Conservation (phyloP, 2,113 vertebrate genomes). For the Eidolon helvum region DNA sequence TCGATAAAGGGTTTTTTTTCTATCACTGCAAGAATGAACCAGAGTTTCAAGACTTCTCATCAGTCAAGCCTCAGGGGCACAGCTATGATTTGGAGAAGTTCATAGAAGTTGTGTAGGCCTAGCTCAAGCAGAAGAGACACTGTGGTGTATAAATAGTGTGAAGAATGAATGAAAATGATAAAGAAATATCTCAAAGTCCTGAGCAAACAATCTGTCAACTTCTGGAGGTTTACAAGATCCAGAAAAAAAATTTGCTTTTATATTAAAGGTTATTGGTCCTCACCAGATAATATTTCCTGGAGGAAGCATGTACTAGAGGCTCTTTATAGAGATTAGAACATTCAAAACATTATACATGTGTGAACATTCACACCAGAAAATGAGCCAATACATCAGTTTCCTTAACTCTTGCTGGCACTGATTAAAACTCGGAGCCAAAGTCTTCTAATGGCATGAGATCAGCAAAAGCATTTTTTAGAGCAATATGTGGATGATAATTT, state of each 20-base stretch:
- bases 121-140: neutral
- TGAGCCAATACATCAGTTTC: conserved; percentile 70
- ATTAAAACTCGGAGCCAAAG: conserved; percentile 72
- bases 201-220: neutral
- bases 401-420: conserved; percentile 56
- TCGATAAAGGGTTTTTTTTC: neutral
- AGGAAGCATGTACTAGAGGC: conserved; percentile 25
- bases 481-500: conserved; percentile 65
- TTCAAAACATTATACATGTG: conserved; percentile 45
- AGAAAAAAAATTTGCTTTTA: conserved; percentile 40
- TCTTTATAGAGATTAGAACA: neutral
- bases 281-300: conserved; percentile 11
- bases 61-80: neutral
- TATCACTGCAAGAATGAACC: neutral
- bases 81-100: conserved; percentile 28
- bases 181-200: conserved; percentile 31
- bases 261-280: conserved; percentile 42
- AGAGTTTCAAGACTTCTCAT: neutral
- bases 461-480: conserved; percentile 69
- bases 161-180: conserved; percentile 18
- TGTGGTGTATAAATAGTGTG: neutral
- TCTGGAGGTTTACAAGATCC: conserved; percentile 19
- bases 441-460: conserved; percentile 60
- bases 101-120: neutral
- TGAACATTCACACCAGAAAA: conserved; percentile 63